Evolutionary conservation across 2,888 invertebrate genomes (phyloP).

Genomic region (Spatulosminthurus flaviceps): DNA sequence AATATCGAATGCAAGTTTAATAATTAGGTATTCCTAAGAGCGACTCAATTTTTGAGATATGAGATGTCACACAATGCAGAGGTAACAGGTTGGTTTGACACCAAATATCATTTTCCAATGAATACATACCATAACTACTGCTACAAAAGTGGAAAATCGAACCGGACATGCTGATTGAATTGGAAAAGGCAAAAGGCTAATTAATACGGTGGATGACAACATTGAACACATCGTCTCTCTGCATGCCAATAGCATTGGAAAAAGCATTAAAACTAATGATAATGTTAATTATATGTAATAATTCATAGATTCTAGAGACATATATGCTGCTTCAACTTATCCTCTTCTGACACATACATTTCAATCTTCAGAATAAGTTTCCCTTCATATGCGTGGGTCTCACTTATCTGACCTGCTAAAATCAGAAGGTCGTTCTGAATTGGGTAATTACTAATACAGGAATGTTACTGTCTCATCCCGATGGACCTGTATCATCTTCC

Average conservation of each 20-base stretch:
- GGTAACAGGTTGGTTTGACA: neutral
- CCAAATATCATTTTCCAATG: neutral
- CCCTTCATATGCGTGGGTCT: conserved; percentile 27
- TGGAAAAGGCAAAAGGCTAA: neutral
- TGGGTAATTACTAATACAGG: conserved; percentile 11
- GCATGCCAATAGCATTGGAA: conserved; percentile 2
- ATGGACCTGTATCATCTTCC: neutral
- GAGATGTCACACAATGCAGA: no score
- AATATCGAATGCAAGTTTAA: no score
- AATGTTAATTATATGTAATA: conserved; percentile 10
- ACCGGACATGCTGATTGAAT: neutral
- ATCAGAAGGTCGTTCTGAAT: conserved; percentile 32
- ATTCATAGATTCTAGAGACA: conserved; percentile 9
- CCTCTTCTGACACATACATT: neutral
- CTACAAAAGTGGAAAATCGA: neutral
- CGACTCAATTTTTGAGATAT: no score
- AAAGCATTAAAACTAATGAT: conserved; percentile 12
- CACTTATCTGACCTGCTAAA: conserved; percentile 19
- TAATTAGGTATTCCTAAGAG: no score
- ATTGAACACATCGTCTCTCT: conserved; percentile 4
- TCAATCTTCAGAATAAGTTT: neutral
- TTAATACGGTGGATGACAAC: conserved; percentile 21
- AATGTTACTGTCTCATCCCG: neutral
- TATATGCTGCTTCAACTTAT: neutral
- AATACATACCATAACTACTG: neutral